A percentile compares a stretch with the other conserved stretches of the same genome.
These are phyloP conservation scores for Tokudaia muenninki DNA, from an alignment of 2,797 vertebrate species.

Conservation along the genomic window DNA sequence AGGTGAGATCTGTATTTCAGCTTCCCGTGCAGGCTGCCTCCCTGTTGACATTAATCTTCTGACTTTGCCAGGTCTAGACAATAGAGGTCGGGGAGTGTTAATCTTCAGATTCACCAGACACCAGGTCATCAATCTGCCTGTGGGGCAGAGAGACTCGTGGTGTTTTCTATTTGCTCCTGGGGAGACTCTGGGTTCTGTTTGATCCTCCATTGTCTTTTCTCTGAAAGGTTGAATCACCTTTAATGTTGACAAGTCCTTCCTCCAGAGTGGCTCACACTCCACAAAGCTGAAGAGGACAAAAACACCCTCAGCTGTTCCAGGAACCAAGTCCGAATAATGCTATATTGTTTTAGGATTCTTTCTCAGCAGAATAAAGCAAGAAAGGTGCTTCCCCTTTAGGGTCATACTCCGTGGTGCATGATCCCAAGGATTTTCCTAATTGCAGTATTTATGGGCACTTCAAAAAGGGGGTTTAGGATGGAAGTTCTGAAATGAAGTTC, in stretches of 20 bases:
- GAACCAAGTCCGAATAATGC: background rate
- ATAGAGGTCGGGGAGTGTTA: constrained; percentile 71
- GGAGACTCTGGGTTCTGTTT: constrained; percentile 52
- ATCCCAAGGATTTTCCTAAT: background rate
- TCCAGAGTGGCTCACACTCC: background rate
- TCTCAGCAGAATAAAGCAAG: constrained; percentile 7
- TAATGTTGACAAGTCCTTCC: constrained; percentile 1
- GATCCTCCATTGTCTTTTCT: constrained; percentile 55
- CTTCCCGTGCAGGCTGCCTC: background rate
- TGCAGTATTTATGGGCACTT: background rate
- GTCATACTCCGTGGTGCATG: background rate
- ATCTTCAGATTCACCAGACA: constrained; percentile 75
- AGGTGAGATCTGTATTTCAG: constrained; percentile 78
- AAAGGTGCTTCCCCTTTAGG: background rate
- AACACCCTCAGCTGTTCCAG: background rate
- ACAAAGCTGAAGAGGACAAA: background rate
- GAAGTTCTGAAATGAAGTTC: constrained; percentile 27
- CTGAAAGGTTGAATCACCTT: constrained; percentile 61
- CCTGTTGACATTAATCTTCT: constrained; percentile 71
- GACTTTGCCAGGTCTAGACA: constrained; percentile 75
- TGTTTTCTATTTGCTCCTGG: constrained; percentile 71
- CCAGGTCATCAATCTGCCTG: constrained; percentile 71
- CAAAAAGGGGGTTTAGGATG: background rate
- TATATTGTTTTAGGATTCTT: background rate
- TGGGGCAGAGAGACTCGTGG: constrained; percentile 33